Conservation (phyloP, 2,113 vertebrate genomes). For the Circaetus gallicus region DNA sequence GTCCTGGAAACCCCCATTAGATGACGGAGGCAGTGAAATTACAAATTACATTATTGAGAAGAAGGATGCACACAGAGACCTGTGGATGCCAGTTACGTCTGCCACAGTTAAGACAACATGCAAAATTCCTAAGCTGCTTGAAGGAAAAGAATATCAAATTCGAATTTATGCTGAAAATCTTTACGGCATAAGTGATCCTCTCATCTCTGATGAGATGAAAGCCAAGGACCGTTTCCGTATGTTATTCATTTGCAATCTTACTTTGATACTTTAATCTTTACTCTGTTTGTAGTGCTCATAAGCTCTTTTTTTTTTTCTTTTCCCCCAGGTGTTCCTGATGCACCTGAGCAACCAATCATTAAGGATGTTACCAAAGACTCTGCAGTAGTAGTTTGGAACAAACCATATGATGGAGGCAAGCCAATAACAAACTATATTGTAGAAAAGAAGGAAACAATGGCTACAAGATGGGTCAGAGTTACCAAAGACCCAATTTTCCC, state of each 20-base stretch:
- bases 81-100: slow-evolving; percentile 94
- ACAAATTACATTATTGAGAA: slow-evolving; percentile 98
- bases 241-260: slow-evolving; percentile 42
- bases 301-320: not conserved
- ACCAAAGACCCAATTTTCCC: slow-evolving; percentile 91
- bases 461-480: slow-evolving; percentile 88
- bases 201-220: slow-evolving; percentile 93
- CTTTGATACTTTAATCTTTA: not conserved
- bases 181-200: slow-evolving; percentile 95
- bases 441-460: slow-evolving; percentile 92
- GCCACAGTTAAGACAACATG: slow-evolving; percentile 88
- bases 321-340: slow-evolving; percentile 91
- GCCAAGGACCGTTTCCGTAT: slow-evolving; percentile 96
- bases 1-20: slow-evolving; percentile 96
- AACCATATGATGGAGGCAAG: slow-evolving; percentile 93
- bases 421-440: slow-evolving; percentile 95
- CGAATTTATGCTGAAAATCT: slow-evolving; percentile 94
- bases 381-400: slow-evolving; percentile 89
- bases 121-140: slow-evolving; percentile 92
- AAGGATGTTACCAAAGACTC: slow-evolving; percentile 90
- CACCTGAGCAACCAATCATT: slow-evolving; percentile 89
- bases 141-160: slow-evolving; percentile 92
- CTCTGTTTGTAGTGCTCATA: not conserved
- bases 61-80: slow-evolving; percentile 87
- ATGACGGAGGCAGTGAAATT: slow-evolving; percentile 89